Conservation (phyloP, 2,113 vertebrate genomes). For the Tetrax tetrax region DNA sequence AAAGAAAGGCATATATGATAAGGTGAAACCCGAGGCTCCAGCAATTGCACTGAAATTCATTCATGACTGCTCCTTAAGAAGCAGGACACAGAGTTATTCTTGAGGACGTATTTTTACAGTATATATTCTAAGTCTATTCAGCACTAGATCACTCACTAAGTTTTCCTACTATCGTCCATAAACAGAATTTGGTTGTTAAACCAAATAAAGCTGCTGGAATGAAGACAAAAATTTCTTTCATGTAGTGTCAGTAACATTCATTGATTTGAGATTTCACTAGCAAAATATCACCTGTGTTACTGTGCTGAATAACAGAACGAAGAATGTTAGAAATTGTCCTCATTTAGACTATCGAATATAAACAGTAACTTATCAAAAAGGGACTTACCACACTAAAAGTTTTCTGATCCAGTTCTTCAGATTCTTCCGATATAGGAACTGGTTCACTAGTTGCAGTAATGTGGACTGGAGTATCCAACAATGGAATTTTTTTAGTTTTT, state of each 20-base stretch:
- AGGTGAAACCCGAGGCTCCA: not conserved
- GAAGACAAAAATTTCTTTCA: not conserved
- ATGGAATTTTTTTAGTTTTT: conserved; percentile 81
- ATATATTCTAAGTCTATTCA: not conserved
- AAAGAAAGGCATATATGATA: not conserved
- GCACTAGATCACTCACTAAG: not conserved
- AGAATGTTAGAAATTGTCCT: not conserved
- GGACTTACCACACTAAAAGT: conserved; percentile 95
- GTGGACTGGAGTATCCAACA: conserved; percentile 84
- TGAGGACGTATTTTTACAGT: not conserved
- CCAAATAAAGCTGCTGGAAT: not conserved
- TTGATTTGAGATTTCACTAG: not conserved
- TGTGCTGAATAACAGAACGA: not conserved
- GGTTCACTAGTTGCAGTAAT: conserved; percentile 87
- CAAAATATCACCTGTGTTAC: not conserved
- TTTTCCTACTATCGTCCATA: not conserved
- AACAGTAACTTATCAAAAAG: not conserved
- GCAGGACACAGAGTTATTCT: not conserved
- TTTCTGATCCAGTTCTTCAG: conserved; percentile 96
- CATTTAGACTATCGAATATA: not conserved
- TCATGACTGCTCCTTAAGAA: not conserved
- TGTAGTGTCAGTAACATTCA: not conserved
- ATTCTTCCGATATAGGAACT: conserved; percentile 88
- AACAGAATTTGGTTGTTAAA: not conserved
- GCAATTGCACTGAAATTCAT: not conserved